Evolutionary conservation across 2,113 vertebrate genomes (phyloP).

Genomic region (Alectura lathami): DNA sequence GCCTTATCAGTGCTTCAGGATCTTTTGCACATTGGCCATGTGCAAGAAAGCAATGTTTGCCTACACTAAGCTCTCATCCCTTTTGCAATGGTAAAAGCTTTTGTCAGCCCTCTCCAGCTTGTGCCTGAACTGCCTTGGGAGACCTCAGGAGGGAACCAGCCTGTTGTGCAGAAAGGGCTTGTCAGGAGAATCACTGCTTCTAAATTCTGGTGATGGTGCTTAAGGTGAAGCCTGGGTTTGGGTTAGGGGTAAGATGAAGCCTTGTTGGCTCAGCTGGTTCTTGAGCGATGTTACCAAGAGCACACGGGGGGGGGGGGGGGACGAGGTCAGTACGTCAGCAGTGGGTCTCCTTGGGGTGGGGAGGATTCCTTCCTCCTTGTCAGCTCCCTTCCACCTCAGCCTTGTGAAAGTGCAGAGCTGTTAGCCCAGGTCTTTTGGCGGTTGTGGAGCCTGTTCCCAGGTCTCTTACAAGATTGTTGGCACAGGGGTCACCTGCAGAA

Average conservation of each 20-base stretch:
- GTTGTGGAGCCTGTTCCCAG: background rate
- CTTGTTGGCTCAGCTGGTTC: background rate
- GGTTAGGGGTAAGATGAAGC: background rate
- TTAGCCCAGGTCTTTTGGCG: background rate
- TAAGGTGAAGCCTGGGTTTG: background rate
- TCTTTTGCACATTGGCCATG: background rate
- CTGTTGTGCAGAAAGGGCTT: background rate
- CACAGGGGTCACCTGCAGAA: background rate
- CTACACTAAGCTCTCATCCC: background rate
- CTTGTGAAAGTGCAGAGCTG: background rate
- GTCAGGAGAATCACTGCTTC: background rate
- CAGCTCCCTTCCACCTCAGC: background rate
- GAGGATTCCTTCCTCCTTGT: background rate
- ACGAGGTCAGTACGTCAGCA: background rate
- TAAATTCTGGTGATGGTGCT: background rate
- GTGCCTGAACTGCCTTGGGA: background rate
- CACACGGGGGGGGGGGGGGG: background rate
- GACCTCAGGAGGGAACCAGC: background rate
- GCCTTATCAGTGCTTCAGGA: background rate
- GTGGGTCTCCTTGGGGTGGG: accelerated
- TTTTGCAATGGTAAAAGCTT: background rate
- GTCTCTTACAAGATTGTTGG: background rate
- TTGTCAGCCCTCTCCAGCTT: background rate
- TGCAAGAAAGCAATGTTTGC: background rate
- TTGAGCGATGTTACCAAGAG: background rate